Evolutionary conservation across 1,140 invertebrate genomes (phyloP).

Genomic region (Gryllus bimaculatus): DNA sequence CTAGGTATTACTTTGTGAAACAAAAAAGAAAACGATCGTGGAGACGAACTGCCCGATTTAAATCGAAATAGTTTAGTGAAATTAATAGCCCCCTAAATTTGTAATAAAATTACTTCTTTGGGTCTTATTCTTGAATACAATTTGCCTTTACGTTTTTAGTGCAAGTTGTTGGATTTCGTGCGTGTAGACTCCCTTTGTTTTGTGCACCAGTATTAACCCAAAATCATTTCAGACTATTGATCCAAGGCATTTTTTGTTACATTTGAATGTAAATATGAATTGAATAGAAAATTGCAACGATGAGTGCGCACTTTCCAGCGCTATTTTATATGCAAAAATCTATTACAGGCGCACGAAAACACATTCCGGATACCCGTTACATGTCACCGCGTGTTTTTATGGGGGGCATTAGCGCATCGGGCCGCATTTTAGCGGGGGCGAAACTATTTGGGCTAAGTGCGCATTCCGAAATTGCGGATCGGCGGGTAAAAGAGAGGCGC

Average conservation of each 20-base stretch:
- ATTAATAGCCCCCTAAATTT: no score
- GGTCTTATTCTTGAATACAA: no score
- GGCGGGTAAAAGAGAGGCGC: no score
- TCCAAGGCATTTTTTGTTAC: not conserved
- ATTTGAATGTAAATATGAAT: not conserved
- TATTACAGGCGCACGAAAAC: not conserved
- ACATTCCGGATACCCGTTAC: not conserved
- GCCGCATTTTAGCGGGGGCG: not conserved
- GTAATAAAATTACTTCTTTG: no score
- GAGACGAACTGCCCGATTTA: no score
- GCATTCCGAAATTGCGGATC: not conserved
- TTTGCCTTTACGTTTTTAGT: no score
- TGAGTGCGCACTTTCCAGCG: not conserved
- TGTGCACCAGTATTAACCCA: no score
- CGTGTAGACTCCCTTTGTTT: no score
- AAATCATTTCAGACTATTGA: not conserved
- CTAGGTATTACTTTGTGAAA: no score
- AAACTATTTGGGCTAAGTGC: not conserved
- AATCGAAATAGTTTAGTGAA: no score
- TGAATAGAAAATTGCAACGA: not conserved
- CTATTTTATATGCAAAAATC: not conserved
- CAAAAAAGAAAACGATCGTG: no score
- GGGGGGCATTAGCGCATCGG: not conserved
- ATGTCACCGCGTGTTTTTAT: not conserved
- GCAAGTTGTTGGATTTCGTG: no score